These are phyloP conservation scores for Calephelis perditalis DNA, from an alignment of 2,888 invertebrate species.

Conservation along the genomic window DNA sequence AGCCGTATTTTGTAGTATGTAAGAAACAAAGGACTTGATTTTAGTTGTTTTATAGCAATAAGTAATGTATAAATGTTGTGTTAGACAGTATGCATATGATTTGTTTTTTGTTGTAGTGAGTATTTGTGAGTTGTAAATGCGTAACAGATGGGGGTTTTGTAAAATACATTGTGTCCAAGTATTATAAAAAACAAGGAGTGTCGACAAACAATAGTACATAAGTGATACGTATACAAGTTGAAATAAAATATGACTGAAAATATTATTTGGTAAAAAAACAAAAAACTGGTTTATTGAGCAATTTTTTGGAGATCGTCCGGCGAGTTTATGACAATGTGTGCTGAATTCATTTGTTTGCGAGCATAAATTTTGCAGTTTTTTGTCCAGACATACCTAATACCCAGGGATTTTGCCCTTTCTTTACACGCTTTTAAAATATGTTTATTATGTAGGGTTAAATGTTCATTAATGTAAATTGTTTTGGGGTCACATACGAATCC, in stretches of 20 bases:
- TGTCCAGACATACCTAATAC: conserved; percentile 10
- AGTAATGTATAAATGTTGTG: no score
- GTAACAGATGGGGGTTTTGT: not conserved
- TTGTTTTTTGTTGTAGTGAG: no score
- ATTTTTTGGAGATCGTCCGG: not conserved
- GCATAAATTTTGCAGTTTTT: conserved; percentile 12
- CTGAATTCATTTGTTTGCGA: not conserved
- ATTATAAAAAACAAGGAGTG: no score
- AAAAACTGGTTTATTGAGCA: not conserved
- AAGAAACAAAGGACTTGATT: no score
- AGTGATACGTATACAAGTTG: no score
- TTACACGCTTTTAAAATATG: not conserved
- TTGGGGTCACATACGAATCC: conserved; percentile 15
- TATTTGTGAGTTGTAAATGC: not conserved
- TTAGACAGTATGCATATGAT: no score
- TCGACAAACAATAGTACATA: no score
- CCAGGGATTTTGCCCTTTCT: not conserved
- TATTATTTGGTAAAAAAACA: no score
- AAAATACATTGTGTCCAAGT: not conserved
- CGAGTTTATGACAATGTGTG: not conserved
- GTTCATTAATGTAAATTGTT: conserved; percentile 14
- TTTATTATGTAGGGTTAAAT: conserved; percentile 10
- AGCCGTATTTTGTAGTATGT: no score
- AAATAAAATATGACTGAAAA: no score
- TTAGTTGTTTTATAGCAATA: no score